Evolutionary conservation across 2,113 vertebrate species (phyloP), one percentile per base, ranked within the genome.

Genomic region (Cromileptes altivelis): DNA sequence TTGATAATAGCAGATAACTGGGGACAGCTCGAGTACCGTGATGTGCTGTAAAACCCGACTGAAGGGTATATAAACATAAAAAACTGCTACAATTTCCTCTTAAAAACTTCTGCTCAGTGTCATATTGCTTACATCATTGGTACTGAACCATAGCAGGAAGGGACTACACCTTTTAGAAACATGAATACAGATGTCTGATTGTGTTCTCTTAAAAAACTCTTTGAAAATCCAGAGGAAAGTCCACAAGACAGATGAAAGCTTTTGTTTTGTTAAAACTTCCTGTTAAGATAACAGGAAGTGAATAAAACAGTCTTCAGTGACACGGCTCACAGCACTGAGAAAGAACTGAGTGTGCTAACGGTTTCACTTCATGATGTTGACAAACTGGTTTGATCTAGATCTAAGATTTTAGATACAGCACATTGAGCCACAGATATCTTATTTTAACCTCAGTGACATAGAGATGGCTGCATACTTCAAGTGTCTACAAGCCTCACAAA

Each of bases 281-380:
- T 77, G 30, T 72, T 14, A 62, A 23, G 42, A 58, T 19, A 45
- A 6, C 50, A 80, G 85, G 71, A 85, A 85, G 47, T 78, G 0
- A 80, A 50, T 72, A 13, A 61, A 62, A 37, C 18, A 47, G 27
- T 18, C 37, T 18, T 3, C 13, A 58, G 0, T 81, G 57, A 67
- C 52, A 60, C 23, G 19, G 56, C 37, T 76, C 10, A 84, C 47
- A 72, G 25, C 50, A 17, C 4, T 33, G 27, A 52, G 19, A n/a
- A 56, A 75, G 4, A 50, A 23, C 3, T 19, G 7, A 71, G 2
- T 0, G 12, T 52, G 15, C 23, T 55, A 45, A 11, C 9, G 10
- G 42, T 45, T 45, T 18, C 21, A 57, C 5, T 67, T 37, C 57
- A 25, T 57, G 40, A 19, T 47, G 23, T 15, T 64, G 53, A 57